Evolutionary conservation across 2,113 vertebrate species (phyloP), one percentile per base, ranked within the genome.

Genomic region (Vidua macroura): DNA sequence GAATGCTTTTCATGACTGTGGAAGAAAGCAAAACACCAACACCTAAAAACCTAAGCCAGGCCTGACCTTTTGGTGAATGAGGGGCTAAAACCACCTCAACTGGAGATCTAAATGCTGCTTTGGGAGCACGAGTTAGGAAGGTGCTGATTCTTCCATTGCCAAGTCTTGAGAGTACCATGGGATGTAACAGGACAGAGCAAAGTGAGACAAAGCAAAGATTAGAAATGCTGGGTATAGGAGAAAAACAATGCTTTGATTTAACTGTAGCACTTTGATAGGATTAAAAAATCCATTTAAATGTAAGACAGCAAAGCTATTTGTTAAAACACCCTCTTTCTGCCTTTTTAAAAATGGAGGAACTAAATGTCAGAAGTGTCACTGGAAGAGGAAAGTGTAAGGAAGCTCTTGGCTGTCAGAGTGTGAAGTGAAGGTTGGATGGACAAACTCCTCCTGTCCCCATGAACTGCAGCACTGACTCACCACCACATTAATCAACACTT

Each of bases 41-140:
- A 86, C 86, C 83, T 59, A 25, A 91, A 90, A 93, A 70, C 51
- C 63, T 68, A 89, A 94, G 69, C 80, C 90, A 82, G 85, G 48
- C 27, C 67, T 96, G 90, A 96, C 91, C 92, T 97, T 94, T 88
- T 53, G 53, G 52, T 39, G 87, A 80, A 76, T 39, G 51, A 94
- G 94, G 73, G 83, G 88, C 66, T 90, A 94, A 66, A 28, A 79
- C 23, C 52, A 93, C 37, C 74, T 93, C 63, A 82, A 9, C 24
- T 55, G 91, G 28, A 88, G 58, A 87, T 87, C 67, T 75, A 83
- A 63, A 73, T 60, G 27, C 63, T 90, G 91, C 35, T 90, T 69
- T n/a, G n/a, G 92, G 80, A 86, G 62, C 48, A 73, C 17, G 51
- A 59, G 84, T 39, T 25, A 46, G 79, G 69, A 94, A 96, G 75